Base-by-base conservation (phyloP, 1,140 invertebrate species). In the Caerostris extrusa region DNA sequence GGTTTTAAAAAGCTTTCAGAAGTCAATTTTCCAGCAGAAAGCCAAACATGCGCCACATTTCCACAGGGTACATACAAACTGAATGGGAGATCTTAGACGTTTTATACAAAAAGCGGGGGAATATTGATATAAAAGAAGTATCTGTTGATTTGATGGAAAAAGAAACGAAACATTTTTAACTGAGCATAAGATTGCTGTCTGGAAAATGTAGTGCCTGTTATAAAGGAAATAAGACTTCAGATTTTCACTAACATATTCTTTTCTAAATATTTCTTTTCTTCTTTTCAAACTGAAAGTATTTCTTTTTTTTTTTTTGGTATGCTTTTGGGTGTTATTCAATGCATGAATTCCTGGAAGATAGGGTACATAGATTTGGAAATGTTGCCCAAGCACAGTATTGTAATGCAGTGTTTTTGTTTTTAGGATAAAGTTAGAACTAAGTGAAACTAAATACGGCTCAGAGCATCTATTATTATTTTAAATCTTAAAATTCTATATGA, bases 11-110 rank as follows among this genome's bases (percentile, higher is more conserved):
- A 77, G 71, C 7, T 77, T 77, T 77, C 71, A 19, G 71, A 50
- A 77, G 71, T 77, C 71, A 77, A 50, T 77, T 77, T 77, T 77
- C 71, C 71, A 50, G 34, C 34, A 77, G 71, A 77, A 77, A 77
- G 71, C 50, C 71, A 77, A 77, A 77, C 34, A 77, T 10, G 71
- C 8, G 34, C 50, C 71, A 53, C 34, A 53, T 53, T 77, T 77
- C 71, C 71, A 53, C 71, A 50, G 71, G 34, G 8, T 53, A 53
- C 50, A 34, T 12, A 53, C 71, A 12, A 53, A 77, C 71, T 77
- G 71, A 77, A 77, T 77, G 53, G 71, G 34, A 34, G 34, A 77
- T 77, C 34, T 77, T 77, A 77, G 71, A 53, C 50, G 53, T 50
- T 77, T 77, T 77, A 77, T 77, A 77, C 71, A 8, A 34, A 34